Percentiles rank a stretch among this genome's conserved stretches.
Evolutionary conservation across 2,888 invertebrate species (phyloP).

Genomic region (Synanthedon myopaeformis): DNA sequence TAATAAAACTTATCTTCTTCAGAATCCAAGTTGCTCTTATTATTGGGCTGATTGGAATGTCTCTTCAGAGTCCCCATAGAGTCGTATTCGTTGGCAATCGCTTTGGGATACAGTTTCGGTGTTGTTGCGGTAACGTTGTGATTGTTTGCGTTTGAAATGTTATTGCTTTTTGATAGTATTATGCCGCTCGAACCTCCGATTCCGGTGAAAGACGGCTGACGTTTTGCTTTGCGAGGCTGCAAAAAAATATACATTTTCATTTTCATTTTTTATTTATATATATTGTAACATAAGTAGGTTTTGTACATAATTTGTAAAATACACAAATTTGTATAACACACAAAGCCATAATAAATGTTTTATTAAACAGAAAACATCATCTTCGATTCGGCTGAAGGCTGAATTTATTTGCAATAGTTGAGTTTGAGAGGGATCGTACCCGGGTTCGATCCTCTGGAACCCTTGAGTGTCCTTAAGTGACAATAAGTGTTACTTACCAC

Average conservation of each 20-base stretch:
- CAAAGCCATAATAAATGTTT: too few species aligned
- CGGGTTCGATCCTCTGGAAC: too few species aligned
- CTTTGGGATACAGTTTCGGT: conserved; percentile 78
- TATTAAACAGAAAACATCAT: not conserved
- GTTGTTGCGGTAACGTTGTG: conserved; percentile 70
- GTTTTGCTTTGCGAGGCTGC: conserved; percentile 69
- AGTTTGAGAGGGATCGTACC: too few species aligned
- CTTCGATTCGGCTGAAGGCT: too few species aligned
- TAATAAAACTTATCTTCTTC: conserved; percentile 77
- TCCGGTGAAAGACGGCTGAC: conserved; percentile 79
- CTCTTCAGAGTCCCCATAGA: conserved; percentile 78
- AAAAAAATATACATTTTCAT: conserved; percentile 3
- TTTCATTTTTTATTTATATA: too few species aligned
- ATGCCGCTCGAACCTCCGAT: conserved; percentile 62
- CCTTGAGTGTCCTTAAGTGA: too few species aligned
- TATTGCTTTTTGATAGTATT: conserved; percentile 68
- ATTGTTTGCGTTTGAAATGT: conserved; percentile 72
- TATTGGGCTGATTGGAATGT: conserved; percentile 80
- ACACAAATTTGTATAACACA: too few species aligned
- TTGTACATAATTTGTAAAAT: not conserved
- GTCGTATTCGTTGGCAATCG: conserved; percentile 81
- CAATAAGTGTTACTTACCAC: conserved; percentile 50
- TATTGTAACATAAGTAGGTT: conserved; percentile 1
- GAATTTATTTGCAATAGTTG: too few species aligned
- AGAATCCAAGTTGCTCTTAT: conserved; percentile 70